A percentile compares a stretch with the other conserved stretches of the same genome.
These are phyloP conservation scores for Equus przewalskii DNA, from an alignment of 2,113 vertebrate genomes.

Conservation along the genomic window DNA sequence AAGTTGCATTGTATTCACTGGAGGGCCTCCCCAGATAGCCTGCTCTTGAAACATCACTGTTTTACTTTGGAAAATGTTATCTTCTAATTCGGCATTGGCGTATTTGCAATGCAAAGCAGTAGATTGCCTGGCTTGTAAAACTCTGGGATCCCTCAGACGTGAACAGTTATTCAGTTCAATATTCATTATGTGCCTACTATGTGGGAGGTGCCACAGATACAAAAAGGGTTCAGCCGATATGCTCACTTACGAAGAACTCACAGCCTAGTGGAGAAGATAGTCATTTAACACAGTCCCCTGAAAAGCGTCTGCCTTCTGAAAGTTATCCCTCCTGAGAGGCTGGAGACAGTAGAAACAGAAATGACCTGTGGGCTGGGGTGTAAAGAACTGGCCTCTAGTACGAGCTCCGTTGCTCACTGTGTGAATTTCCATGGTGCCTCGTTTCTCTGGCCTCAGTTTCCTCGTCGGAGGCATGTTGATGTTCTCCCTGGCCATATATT, in stretches of 20 bases:
- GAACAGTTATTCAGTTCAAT: constrained; percentile 9
- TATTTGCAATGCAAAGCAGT: neutral
- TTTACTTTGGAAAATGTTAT: constrained; percentile 33
- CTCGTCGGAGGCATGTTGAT: neutral
- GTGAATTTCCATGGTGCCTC: neutral
- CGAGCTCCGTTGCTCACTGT: neutral
- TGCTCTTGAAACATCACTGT: neutral
- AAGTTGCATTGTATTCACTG: neutral
- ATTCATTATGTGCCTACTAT: neutral
- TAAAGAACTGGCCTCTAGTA: rapidly evolving
- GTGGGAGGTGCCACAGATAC: neutral
- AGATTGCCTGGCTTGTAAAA: neutral
- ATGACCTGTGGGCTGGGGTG: rapidly evolving
- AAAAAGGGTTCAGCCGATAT: neutral
- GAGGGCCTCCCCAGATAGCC: neutral
- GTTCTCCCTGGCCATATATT: neutral
- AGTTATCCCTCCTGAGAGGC: neutral
- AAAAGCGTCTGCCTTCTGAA: neutral
- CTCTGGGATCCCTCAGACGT: neutral
- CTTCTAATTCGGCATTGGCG: neutral
- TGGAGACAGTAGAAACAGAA: neutral
- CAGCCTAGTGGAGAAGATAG: neutral
- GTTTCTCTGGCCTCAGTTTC: neutral
- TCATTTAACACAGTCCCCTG: neutral
- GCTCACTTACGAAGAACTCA: neutral